Percentiles rank a stretch among this genome's conserved stretches.
Evolutionary conservation across 2,113 vertebrate species (phyloP).

Genomic region (Megaptera novaeangliae): DNA sequence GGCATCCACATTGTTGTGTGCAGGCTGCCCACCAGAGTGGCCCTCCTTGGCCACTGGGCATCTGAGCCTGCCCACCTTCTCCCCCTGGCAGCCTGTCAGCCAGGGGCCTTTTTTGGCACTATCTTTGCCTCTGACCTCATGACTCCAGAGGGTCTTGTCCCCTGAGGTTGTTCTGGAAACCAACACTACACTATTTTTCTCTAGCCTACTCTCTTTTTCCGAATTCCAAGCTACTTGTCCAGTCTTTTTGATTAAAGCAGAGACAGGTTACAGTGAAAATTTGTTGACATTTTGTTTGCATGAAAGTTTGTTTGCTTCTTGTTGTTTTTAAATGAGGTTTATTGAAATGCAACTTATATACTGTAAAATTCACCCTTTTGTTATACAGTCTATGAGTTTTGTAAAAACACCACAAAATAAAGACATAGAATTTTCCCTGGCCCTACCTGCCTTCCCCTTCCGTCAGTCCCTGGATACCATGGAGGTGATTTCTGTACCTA

Average conservation of each 20-base stretch:
- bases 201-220: not conserved
- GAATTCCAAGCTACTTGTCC: not conserved
- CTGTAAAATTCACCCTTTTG: not conserved
- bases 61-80: not conserved
- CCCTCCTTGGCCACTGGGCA: not conserved
- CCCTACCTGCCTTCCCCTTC: fast-evolving
- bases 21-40: not conserved
- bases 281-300: not conserved
- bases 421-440: not conserved
- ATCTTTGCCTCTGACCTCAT: not conserved
- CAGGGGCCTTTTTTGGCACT: not conserved
- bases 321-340: not conserved
- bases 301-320: not conserved
- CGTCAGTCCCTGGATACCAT: not conserved
- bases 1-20: not conserved
- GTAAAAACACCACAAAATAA: not conserved
- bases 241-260: not conserved
- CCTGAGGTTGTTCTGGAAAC: not conserved
- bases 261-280: not conserved
- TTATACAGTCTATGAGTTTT: not conserved
- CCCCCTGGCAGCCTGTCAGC: not conserved
- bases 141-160: not conserved
- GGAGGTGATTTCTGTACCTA: not conserved
- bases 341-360: not conserved
- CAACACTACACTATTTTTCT: not conserved